Conservation (phyloP, 1,140 invertebrate genomes). For the Eurosta solidaginis region DNA sequence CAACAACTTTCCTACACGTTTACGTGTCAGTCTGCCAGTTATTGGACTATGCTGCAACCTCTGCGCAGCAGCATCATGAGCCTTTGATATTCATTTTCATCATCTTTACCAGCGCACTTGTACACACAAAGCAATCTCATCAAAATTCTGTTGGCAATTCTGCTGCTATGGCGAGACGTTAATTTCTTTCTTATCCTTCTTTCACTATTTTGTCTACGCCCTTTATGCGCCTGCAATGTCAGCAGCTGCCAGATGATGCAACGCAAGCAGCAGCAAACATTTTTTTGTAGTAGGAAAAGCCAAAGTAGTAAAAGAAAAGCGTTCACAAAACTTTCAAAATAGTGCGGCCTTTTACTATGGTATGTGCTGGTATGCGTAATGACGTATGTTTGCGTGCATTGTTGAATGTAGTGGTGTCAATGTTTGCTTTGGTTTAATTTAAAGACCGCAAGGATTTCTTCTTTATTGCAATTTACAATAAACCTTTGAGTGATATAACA, state of each 20-base stretch:
- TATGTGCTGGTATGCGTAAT: background rate
- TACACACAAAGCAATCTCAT: constrained; percentile 18
- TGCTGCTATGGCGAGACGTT: constrained; percentile 11
- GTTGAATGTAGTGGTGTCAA: background rate
- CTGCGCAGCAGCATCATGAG: background rate
- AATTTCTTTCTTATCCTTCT: constrained; percentile 28
- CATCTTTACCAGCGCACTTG: too few species aligned
- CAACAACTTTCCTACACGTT: background rate
- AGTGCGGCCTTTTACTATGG: constrained; percentile 2
- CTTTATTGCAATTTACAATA: constrained; percentile 1
- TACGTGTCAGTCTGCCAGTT: background rate
- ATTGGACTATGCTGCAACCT: background rate
- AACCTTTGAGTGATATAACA: background rate
- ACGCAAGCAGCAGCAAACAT: background rate
- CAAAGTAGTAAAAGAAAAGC: background rate
- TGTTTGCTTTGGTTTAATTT: constrained; percentile 22
- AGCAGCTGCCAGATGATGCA: background rate
- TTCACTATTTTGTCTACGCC: background rate
- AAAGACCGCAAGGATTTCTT: background rate
- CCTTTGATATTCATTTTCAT: background rate
- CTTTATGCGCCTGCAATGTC: constrained; percentile 11
- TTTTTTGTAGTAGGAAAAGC: background rate
- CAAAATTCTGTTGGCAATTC: constrained; percentile 28
- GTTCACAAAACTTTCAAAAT: constrained; percentile 4
- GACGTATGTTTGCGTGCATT: background rate